Evolutionary conservation across 2,888 invertebrate genomes (phyloP), one percentile per base, ranked within the genome.

Genomic region (Lampropteryx suffumata): DNA sequence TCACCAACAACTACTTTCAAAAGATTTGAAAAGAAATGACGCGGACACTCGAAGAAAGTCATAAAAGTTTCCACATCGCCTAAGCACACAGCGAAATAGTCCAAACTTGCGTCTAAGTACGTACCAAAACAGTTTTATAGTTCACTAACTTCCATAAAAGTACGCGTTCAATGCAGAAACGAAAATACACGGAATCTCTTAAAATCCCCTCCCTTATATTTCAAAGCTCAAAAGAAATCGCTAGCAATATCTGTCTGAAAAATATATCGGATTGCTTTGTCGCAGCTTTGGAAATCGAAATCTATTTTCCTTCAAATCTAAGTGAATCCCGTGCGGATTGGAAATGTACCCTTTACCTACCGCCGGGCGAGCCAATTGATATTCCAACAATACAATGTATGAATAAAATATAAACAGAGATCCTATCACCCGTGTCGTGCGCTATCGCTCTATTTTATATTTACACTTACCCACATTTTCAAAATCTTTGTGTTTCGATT

Each of bases 271-370:
- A 90, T 89, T 89, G 89, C 90, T 89, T 90, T 90, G 90, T 90
- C 89, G 89, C 87, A 88, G 90, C 89, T 88, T 88, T 88, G 82
- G 82, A 88, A 89, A 89, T 89, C 90, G 88, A 90, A 89, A 90
- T 90, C 89, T 90, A 90, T 90, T 89, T 90, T 90, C 90, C 90
- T 89, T 90, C 90, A 89, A 90, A 90, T 89, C 90, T 90, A 90
- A 90, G 90, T 88, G 90, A 90, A 90, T 90, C 90, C 90, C 90
- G 87, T 84, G 90, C 85, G 90, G 89, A 89, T 90, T 89, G 90
- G 86, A 88, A 89, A 85, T 84, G 87, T 90, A 90, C 89, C 89
- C 90, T 90, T 90, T 90, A 88, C 89, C 89, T 89, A 89, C 89
- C 86, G 86, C 78, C 88, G 87, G 86, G 89, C 82, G 87, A 84